A percentile compares a stretch with the other conserved stretches of the same genome.
Evolutionary conservation across 2,113 vertebrate species (phyloP).

Genomic region (Lichenostomus cassidix): DNA sequence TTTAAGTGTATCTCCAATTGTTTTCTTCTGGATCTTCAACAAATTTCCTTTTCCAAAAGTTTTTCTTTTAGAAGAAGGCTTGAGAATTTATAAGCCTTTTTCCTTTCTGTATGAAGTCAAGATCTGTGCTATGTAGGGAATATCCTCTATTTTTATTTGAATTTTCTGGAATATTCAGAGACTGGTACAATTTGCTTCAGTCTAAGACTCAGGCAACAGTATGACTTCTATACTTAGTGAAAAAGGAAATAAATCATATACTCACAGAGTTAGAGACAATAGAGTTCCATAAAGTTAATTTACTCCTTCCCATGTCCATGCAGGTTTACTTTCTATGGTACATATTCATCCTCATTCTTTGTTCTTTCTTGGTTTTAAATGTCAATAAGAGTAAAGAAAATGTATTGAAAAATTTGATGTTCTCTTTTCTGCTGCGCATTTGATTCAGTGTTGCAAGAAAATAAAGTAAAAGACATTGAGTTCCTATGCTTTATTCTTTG

Average conservation of each 20-base stretch:
- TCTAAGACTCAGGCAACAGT: not conserved
- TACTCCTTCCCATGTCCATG: not conserved
- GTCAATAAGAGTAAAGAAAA: not conserved
- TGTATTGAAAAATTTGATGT: not conserved
- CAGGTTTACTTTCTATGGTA: not conserved
- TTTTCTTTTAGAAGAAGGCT: not conserved
- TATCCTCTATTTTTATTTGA: not conserved
- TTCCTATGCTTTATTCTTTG: not conserved
- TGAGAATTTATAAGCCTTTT: not conserved
- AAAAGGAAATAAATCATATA: not conserved
- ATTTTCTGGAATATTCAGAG: not conserved
- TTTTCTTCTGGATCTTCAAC: not conserved
- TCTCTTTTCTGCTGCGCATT: not conserved
- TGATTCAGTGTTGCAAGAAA: not conserved
- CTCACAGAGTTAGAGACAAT: not conserved
- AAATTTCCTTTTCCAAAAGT: not conserved
- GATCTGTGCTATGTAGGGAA: not conserved
- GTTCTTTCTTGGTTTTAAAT: not conserved
- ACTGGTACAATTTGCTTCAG: not conserved
- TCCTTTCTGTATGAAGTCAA: not conserved
- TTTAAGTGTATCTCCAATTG: not conserved
- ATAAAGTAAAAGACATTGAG: not conserved
- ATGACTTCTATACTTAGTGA: not conserved
- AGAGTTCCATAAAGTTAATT: not conserved
- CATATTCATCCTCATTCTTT: not conserved